These are phyloP conservation scores for Cryptocheilus praepositus DNA, from an alignment of 2,888 invertebrate genomes.

Conservation along the genomic window DNA sequence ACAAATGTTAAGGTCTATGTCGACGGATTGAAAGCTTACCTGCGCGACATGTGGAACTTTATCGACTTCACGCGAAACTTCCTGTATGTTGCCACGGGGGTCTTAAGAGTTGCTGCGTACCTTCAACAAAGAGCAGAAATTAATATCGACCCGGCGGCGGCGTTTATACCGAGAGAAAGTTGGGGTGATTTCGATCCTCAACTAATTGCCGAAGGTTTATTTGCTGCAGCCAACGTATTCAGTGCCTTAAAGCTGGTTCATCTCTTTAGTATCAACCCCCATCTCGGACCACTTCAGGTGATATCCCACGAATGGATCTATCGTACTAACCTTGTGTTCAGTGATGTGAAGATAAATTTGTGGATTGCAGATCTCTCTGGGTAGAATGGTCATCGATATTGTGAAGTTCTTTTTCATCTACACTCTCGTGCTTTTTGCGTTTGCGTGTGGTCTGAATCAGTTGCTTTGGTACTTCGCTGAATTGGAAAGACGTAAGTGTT, in stretches of 20 bases:
- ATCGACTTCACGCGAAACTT: conserved; percentile 95
- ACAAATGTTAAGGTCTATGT: conserved; percentile 80
- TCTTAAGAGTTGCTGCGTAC: conserved; percentile 84
- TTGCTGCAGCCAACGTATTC: conserved; percentile 96
- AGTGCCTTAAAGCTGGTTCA: conserved; percentile 94
- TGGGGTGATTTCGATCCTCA: conserved; percentile 97
- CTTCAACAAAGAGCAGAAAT: conserved; percentile 86
- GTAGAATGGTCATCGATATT: conserved; percentile 92
- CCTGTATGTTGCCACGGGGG: conserved; percentile 85
- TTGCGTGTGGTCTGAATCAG: conserved; percentile 95
- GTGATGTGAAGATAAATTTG: background rate
- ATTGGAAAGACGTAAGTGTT: conserved; percentile 88
- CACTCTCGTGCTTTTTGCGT: conserved; percentile 90
- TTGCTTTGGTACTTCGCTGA: conserved; percentile 95
- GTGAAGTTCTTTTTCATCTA: conserved; percentile 95
- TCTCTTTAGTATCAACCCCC: conserved; percentile 94
- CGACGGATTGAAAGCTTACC: conserved; percentile 90
- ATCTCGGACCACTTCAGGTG: conserved; percentile 90
- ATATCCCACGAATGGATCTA: no score
- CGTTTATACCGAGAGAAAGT: conserved; percentile 86
- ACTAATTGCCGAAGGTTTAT: conserved; percentile 92
- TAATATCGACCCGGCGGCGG: conserved; percentile 80
- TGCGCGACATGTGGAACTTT: conserved; percentile 97
- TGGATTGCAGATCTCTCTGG: conserved; percentile 89
- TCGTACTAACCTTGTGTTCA: no score